Evolutionary conservation across 2,888 invertebrate species (phyloP), one percentile per base, ranked within the genome.

Genomic region (Xylota sylvarum): DNA sequence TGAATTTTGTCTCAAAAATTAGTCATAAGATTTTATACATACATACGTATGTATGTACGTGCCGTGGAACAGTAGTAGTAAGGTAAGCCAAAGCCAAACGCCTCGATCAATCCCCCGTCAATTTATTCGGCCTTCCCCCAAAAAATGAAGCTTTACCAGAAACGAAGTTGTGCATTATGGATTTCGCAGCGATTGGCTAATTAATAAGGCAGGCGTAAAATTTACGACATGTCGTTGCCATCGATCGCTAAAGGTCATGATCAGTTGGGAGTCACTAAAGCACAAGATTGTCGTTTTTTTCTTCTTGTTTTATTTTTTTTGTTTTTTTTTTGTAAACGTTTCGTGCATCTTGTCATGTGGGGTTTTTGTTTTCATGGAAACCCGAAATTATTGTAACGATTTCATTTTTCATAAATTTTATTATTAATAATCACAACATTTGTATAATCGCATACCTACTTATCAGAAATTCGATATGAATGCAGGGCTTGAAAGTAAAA

Each of bases 171-270:
- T 69, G 46, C 58, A 43, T 76, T 80, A 50, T 43, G 19, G 40
- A 70, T 72, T 69, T 46, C 50, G 12, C 43, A 67, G 40, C 67
- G 23, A 73, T 74, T 64, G 62, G 79, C 6, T 74, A 56, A 65
- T 76, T 80, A 70, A 70, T 85, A 50, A 76, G 37, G 17, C 74
- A 74, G 64, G 74, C 52, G 35, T 58, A 69, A 27, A 84, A 56
- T 79, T 79, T 84, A 79, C 74, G 70, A 76, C 50, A 69, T 72
- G 76, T 81, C 48, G 70, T 81, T 76, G 70, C 72, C 70, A 72
- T 72, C 81, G 65, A 43, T 72, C 65, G 65, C 70, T 72, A 85
- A 81, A 85, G 85, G 85, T 81, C 85, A 85, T 52, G 85, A 81
- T 85, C 85, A 81, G 60, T 72, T 56, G 50, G 19, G 55, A 10